Evolutionary conservation across 1,140 invertebrate species (phyloP), one percentile per base, ranked within the genome.

Genomic region (Triops longicaudatus): DNA sequence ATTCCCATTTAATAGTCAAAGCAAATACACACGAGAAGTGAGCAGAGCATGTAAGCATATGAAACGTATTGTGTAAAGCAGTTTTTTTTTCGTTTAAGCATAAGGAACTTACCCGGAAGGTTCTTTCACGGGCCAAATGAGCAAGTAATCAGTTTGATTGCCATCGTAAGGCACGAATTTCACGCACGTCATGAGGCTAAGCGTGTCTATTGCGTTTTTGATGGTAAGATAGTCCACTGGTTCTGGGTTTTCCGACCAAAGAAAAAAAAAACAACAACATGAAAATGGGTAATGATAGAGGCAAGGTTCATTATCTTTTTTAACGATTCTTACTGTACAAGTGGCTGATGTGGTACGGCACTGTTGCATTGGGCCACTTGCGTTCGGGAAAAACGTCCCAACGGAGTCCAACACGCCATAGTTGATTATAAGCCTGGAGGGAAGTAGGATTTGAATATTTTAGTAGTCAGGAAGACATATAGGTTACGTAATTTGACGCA

Each of bases 321-420:
- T 26, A 71, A 14, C 5, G 42, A 14, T 31, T 80, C 82, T 83
- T 83, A 88, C 88, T 86, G 81, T 89, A 89, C 63, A 89, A 80
- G 5, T 87, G 86, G 83, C 87, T 88, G 5, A 89, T 89, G 3
- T 86, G 84, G 79, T 89, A 89, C 1, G 87, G 88, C 4, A 89
- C 87, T 0, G 87, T 87, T 42, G 84, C 83, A 80, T 89, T 88
- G 37, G 82, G 79, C 88, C 88, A 89, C 50, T 88, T 81, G 80
- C 88, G 88, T 74, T 90, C 87, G 0, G 90, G 90, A 82, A 90
- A 91, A 1, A 88, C 85, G 37, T 90, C 88, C 85, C 89, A 88
- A 28, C 87, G 85, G 0, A 91, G 82, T 7, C 88, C 89, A 2
- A 91, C 86, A 78, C 88, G 81, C 86, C 87, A 88, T 75, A 86